A percentile compares a stretch with the other conserved stretches of the same genome.
These are phyloP conservation scores for Festucalex cinctus DNA, from an alignment of 2,113 vertebrate genomes.

Conservation along the genomic window DNA sequence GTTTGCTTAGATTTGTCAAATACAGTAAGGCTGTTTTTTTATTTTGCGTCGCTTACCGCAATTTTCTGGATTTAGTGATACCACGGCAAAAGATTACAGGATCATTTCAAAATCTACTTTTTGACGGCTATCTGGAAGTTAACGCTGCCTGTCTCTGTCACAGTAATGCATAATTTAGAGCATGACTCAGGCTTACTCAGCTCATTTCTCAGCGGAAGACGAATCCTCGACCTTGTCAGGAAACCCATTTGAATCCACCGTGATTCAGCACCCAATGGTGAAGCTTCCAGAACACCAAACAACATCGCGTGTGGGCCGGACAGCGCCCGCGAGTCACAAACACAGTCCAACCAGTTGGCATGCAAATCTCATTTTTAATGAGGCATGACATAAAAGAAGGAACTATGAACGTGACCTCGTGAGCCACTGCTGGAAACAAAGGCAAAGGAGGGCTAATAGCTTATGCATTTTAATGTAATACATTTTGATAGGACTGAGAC, in stretches of 20 bases:
- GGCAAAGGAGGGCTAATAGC: slow-evolving; percentile 37
- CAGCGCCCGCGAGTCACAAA: slow-evolving; percentile 11
- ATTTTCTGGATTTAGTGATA: slow-evolving; percentile 9
- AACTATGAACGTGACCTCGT: slow-evolving; percentile 54
- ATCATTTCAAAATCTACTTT: slow-evolving; percentile 26
- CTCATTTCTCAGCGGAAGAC: slow-evolving; percentile 40
- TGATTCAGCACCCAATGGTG: slow-evolving; percentile 30
- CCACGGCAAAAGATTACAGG: slow-evolving; percentile 5
- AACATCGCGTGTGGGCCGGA: slow-evolving; percentile 22
- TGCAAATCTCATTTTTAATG: slow-evolving; percentile 54
- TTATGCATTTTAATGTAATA: slow-evolving; percentile 46
- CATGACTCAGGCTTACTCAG: slow-evolving; percentile 57
- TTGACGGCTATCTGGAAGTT: slow-evolving; percentile 35
- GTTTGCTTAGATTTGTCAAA: too few relatives aligned
- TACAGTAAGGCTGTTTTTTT: neutral
- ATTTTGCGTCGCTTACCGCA: neutral
- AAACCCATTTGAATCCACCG: slow-evolving; percentile 25
- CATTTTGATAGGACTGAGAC: slow-evolving; percentile 42
- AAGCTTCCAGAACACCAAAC: slow-evolving; percentile 39
- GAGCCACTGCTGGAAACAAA: slow-evolving; percentile 37
- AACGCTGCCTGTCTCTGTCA: slow-evolving; percentile 32
- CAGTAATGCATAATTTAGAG: slow-evolving; percentile 55
- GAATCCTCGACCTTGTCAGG: slow-evolving; percentile 36
- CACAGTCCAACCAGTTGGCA: slow-evolving; percentile 33
- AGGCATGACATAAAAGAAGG: slow-evolving; percentile 58